phyloP scores from a whole-genome alignment of 1,140 invertebrate species.

The Sarcophaga peregrina region DNA sequence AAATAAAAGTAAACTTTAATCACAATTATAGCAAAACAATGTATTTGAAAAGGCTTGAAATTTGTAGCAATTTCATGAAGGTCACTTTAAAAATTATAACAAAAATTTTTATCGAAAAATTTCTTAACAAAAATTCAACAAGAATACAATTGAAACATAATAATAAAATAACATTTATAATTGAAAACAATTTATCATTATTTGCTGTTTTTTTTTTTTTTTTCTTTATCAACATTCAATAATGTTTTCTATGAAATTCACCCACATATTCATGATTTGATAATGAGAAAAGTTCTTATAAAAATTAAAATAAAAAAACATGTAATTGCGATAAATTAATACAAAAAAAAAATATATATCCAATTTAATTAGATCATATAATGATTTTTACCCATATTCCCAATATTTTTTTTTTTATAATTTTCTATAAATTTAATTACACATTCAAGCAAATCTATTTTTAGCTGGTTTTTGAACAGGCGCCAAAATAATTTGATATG shows the following conservation, averaged over 20 bases:
- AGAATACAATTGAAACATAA: background rate
- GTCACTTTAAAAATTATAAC: background rate
- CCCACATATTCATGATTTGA: background rate
- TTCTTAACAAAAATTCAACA: background rate
- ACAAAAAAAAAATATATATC: background rate
- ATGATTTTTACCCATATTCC: background rate
- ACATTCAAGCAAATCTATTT: background rate
- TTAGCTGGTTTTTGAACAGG: background rate
- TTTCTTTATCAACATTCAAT: background rate
- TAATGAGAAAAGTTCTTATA: too few relatives aligned
- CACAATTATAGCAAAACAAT: background rate
- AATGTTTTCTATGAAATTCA: background rate
- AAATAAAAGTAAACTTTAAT: background rate
- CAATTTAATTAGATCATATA: background rate
- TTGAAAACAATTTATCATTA: background rate
- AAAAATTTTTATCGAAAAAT: background rate
- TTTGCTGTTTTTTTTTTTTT: background rate
- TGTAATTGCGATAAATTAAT: too few relatives aligned
- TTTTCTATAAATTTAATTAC: background rate
- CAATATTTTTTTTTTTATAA: background rate
- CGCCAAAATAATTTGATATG: conserved; percentile 19
- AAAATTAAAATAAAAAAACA: too few relatives aligned
- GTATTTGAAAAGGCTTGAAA: background rate
- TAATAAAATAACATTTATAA: background rate
- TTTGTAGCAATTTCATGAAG: background rate